These are phyloP conservation scores for Glaucidium brasilianum DNA, from an alignment of 2,113 vertebrate species.

Conservation along the genomic window DNA sequence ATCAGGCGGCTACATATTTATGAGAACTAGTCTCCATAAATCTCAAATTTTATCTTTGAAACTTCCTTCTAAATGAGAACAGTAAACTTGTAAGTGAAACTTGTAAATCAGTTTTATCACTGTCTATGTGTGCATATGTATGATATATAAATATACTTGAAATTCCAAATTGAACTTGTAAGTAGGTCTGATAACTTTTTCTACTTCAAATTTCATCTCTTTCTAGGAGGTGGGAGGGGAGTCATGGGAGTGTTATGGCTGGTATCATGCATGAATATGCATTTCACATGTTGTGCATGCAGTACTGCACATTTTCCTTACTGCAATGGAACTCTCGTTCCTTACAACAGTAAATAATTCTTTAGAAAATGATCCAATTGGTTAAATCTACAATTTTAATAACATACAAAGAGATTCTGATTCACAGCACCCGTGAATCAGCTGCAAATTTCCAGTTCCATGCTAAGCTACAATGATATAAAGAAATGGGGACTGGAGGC, in stretches of 20 bases:
- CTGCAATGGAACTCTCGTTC: background rate
- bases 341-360: background rate
- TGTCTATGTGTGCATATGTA: background rate
- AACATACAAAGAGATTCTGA: background rate
- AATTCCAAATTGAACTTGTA: constrained; percentile 18
- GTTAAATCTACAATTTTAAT: background rate
- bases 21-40: background rate
- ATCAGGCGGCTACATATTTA: constrained; percentile 14
- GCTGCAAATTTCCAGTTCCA: background rate
- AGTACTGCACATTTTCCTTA: background rate
- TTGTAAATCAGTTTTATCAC: constrained; percentile 41
- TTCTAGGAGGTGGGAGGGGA: background rate
- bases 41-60: background rate
- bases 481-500: background rate
- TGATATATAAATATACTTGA: background rate
- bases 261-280: background rate
- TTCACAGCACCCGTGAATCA: background rate
- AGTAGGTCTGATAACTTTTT: constrained; percentile 16
- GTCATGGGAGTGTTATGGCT: background rate
- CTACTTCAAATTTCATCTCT: background rate
- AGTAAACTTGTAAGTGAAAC: constrained; percentile 39
- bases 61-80: background rate
- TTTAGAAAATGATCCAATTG: background rate
- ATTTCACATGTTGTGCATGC: background rate
- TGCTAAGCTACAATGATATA: background rate